Conservation (phyloP, 2,113 vertebrate species). For the Sigmodon hispidus region DNA sequence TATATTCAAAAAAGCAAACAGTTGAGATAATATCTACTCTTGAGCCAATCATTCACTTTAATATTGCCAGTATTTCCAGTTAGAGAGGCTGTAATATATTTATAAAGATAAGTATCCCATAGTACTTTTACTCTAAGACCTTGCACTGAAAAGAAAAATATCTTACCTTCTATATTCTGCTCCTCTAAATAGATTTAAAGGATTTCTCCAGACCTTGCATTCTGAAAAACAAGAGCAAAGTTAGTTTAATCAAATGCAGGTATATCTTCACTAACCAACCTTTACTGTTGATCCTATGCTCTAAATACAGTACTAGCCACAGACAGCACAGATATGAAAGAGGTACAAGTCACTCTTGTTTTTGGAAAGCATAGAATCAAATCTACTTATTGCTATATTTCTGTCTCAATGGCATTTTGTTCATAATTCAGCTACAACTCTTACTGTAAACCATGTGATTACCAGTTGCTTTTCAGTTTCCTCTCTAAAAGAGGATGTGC, state of each 20-base stretch:
- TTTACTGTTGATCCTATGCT: not conserved
- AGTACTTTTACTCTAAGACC: slow-evolving; percentile 42
- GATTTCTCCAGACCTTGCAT: slow-evolving; percentile 99
- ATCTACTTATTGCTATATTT: not conserved
- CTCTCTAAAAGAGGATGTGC: slow-evolving; percentile 18
- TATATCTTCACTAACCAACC: slow-evolving; percentile 32
- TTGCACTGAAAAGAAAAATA: slow-evolving; percentile 65
- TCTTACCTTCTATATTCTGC: slow-evolving; percentile 98
- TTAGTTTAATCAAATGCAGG: slow-evolving; percentile 37
- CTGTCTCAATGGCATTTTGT: not conserved
- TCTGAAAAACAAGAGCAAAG: slow-evolving; percentile 85
- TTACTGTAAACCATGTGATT: not conserved
- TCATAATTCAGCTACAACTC: not conserved
- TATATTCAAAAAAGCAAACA: not conserved
- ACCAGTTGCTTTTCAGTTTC: slow-evolving; percentile 32
- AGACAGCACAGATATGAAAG: not conserved
- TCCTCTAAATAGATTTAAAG: slow-evolving; percentile 97
- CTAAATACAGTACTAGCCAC: not conserved
- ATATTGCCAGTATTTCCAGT: not conserved
- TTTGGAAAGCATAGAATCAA: not conserved
- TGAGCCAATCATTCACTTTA: slow-evolving; percentile 31
- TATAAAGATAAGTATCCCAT: not conserved
- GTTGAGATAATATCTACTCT: not conserved
- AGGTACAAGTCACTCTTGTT: not conserved
- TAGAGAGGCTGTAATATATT: not conserved